Conservation (phyloP, 2,113 vertebrate species). For the Eurypyga helias region DNA sequence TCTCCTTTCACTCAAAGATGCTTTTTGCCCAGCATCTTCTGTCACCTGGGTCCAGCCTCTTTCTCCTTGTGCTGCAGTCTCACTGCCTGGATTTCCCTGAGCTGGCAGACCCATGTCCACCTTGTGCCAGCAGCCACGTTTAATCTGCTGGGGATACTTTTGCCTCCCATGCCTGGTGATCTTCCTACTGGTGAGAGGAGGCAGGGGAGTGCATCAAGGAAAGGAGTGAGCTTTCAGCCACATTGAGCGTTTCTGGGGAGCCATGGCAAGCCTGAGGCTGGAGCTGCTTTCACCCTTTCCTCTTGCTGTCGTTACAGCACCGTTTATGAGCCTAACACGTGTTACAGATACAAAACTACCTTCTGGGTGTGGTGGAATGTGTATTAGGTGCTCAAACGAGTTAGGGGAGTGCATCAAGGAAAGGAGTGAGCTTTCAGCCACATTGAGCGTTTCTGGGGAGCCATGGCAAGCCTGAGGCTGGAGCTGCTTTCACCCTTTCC, state of each 20-base stretch:
- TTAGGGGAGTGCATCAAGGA: neutral
- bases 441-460: neutral
- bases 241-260: neutral
- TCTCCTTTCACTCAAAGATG: neutral
- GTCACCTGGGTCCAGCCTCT: neutral
- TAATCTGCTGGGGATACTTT: neutral
- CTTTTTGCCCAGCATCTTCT: neutral
- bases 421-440: neutral
- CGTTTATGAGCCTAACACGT: neutral
- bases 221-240: neutral
- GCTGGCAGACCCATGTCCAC: neutral
- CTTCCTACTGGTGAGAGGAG: neutral
- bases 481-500: neutral
- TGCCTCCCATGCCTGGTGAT: neutral
- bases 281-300: neutral
- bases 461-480: accelerated
- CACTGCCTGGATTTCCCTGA: neutral
- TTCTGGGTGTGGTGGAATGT: neutral
- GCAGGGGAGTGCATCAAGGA: neutral
- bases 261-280: accelerated
- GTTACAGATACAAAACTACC: neutral
- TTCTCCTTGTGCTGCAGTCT: neutral
- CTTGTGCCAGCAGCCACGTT: accelerated
- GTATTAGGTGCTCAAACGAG: neutral
- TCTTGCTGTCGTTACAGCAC: neutral